phyloP scores from a whole-genome alignment of 1,140 invertebrate genomes.

The Lerema accius region DNA sequence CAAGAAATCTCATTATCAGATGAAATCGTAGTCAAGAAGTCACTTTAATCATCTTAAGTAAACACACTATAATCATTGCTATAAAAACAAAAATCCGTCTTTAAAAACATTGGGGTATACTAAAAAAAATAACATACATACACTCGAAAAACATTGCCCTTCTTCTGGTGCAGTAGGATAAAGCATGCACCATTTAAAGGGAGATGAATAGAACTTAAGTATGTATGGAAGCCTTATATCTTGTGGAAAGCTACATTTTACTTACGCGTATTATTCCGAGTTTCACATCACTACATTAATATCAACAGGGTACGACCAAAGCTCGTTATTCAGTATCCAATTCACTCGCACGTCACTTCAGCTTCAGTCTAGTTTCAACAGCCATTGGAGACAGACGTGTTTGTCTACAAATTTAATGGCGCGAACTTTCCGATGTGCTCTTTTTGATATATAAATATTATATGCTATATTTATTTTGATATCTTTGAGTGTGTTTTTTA shows the following conservation, averaged over 20 bases:
- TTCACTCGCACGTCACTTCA: conserved; percentile 1
- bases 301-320: neutral
- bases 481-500: neutral
- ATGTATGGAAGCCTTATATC: no score
- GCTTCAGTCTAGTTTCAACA: conserved; percentile 7
- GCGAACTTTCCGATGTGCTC: conserved; percentile 10
- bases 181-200: no score
- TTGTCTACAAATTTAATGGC: neutral
- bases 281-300: neutral
- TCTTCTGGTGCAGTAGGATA: no score
- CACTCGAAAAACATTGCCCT: no score
- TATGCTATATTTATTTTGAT: neutral
- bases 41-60: no score
- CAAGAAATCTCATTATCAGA: no score
- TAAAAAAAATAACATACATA: no score
- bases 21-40: no score
- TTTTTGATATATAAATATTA: neutral
- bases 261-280: neutral
- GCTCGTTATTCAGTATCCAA: neutral
- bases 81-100: no score
- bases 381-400: neutral
- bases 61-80: no score
- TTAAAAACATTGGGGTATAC: no score
- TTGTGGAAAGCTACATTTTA: neutral
- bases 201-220: no score